Percentiles rank a stretch among this genome's conserved stretches.
Evolutionary conservation across 2,888 invertebrate species (phyloP).

Genomic region (Proisotoma minuta): DNA sequence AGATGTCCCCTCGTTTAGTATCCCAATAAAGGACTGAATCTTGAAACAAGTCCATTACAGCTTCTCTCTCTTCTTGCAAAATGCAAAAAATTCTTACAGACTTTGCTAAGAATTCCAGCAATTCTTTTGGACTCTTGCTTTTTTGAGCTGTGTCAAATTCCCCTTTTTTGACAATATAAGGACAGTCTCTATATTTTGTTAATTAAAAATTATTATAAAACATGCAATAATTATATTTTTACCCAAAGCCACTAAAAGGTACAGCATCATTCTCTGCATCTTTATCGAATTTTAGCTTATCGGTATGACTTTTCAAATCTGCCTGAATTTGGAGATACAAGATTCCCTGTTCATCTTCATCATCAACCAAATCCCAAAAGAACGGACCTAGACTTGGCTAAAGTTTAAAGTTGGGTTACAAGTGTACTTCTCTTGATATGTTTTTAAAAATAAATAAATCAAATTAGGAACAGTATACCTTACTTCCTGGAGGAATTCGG

Average conservation of each 20-base stretch:
- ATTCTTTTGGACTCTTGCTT: not conserved
- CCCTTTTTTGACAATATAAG: not conserved
- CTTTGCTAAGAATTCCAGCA: not conserved
- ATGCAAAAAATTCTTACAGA: not conserved
- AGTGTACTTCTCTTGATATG: no score
- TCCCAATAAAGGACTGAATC: not conserved
- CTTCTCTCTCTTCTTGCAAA: not conserved
- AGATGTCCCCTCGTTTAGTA: not conserved
- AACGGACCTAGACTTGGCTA: slow-evolving; percentile 1
- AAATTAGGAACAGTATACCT: no score
- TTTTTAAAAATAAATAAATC: no score
- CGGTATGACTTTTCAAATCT: not conserved
- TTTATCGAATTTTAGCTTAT: not conserved
- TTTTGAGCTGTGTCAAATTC: not conserved
- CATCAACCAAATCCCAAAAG: slow-evolving; percentile 4
- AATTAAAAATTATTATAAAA: no score
- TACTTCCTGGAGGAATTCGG: not conserved
- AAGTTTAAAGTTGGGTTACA: no score
- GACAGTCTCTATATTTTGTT: slow-evolving; percentile 2
- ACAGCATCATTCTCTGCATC: not conserved
- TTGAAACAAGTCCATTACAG: not conserved
- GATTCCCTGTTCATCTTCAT: not conserved
- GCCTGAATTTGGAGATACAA: not conserved
- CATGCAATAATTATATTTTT: no score
- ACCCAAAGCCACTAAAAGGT: not conserved